These are phyloP conservation scores for Malurus cyaneus DNA, from an alignment of 2,113 vertebrate species.

Conservation along the genomic window DNA sequence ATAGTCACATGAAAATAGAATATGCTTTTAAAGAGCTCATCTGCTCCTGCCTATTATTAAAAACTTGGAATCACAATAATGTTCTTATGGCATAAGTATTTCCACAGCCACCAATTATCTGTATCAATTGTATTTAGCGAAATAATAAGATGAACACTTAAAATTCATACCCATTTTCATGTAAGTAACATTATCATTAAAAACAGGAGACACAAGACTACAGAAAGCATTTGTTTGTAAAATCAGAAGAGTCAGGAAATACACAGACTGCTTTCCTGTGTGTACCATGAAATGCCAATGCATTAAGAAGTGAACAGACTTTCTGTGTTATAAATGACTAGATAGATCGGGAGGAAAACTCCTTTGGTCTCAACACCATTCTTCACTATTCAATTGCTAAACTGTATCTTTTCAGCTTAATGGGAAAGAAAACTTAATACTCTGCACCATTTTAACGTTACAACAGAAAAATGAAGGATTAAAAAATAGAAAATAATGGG, in stretches of 20 bases:
- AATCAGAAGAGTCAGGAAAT: not conserved
- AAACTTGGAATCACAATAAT: not conserved
- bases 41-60: not conserved
- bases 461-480: not conserved
- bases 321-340: not conserved
- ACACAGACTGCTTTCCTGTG: not conserved
- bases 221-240: not conserved
- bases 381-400: not conserved
- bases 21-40: not conserved
- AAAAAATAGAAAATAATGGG: not conserved
- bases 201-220: not conserved
- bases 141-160: not conserved
- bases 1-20: not conserved
- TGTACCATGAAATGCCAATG: not conserved
- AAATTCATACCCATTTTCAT: not conserved
- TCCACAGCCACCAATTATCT: not conserved
- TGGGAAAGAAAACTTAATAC: slow-evolving; percentile 1
- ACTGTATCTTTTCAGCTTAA: not conserved
- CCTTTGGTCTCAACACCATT: not conserved
- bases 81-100: not conserved
- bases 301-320: not conserved
- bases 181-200: not conserved
- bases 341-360: not conserved
- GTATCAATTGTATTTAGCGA: not conserved
- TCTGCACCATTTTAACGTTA: not conserved